Conservation (phyloP, 2,797 vertebrate species). For the Melanotaenia parkinsoni region DNA sequence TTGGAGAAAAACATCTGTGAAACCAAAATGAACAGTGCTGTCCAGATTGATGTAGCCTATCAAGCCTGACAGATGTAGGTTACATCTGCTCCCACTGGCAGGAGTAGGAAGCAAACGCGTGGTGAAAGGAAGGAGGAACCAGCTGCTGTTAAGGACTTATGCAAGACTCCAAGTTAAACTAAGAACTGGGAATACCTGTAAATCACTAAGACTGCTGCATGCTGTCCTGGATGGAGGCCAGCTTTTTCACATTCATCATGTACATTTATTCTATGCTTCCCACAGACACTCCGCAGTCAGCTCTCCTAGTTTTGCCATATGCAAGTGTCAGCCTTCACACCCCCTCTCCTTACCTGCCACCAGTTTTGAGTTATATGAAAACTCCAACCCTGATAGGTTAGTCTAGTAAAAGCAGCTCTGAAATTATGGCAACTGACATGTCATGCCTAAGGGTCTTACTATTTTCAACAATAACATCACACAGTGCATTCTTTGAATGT, state of each 20-base stretch:
- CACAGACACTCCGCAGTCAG: slow-evolving; percentile 48
- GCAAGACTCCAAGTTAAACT: slow-evolving; percentile 44
- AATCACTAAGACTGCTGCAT: slow-evolving; percentile 52
- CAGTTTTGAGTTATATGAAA: slow-evolving; percentile 68
- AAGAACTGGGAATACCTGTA: slow-evolving; percentile 56
- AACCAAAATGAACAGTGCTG: slow-evolving; percentile 45
- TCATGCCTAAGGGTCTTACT: slow-evolving; percentile 52
- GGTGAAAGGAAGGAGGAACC: slow-evolving; percentile 55
- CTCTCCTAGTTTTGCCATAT: slow-evolving; percentile 39
- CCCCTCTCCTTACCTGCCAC: neutral
- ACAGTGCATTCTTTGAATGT: slow-evolving; percentile 36
- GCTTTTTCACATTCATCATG: slow-evolving; percentile 38
- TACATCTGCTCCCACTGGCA: slow-evolving; percentile 66
- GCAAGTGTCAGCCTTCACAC: slow-evolving; percentile 40
- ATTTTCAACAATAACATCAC: slow-evolving; percentile 67
- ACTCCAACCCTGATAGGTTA: slow-evolving; percentile 63
- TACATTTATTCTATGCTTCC: slow-evolving; percentile 35
- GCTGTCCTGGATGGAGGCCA: slow-evolving; percentile 30
- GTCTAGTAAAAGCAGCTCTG: slow-evolving; percentile 52
- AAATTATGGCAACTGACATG: slow-evolving; percentile 61
- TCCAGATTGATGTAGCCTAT: slow-evolving; percentile 67
- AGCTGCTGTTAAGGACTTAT: slow-evolving; percentile 62
- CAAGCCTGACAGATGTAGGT: slow-evolving; percentile 80
- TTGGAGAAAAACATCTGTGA: slow-evolving; percentile 32
- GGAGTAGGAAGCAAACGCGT: slow-evolving; percentile 60